A percentile compares a stretch with the other conserved stretches of the same genome.
phyloP scores from a whole-genome alignment of 64 coral and sea anemone species.

The Montipora efflorescens region DNA sequence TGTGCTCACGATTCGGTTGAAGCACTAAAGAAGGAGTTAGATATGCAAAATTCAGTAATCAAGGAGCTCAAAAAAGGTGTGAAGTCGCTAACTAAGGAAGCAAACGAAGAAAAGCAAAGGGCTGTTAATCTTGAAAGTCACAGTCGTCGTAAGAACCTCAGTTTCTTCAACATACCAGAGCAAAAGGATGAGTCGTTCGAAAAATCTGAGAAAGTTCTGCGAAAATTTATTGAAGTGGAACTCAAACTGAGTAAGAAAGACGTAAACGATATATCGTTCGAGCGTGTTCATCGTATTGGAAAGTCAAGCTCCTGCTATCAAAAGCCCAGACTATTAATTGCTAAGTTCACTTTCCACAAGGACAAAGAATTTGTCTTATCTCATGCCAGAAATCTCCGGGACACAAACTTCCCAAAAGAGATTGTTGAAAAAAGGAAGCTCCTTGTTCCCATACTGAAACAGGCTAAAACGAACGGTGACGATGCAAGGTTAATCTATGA shows the following conservation, averaged over 20 bases:
- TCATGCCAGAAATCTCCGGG: too few relatives aligned
- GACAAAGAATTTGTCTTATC: too few relatives aligned
- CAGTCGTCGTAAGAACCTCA: background rate
- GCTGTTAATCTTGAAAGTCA: background rate
- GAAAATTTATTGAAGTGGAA: background rate
- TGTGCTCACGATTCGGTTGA: constrained; percentile 10
- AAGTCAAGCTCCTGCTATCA: background rate
- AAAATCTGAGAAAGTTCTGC: background rate
- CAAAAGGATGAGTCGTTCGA: background rate
- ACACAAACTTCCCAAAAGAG: too few relatives aligned
- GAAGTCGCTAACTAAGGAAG: constrained; percentile 1
- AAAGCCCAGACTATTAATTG: background rate
- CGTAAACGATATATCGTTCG: background rate
- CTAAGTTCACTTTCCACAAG: background rate
- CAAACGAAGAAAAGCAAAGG: background rate
- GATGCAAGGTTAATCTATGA: too few relatives aligned
- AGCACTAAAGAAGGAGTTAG: constrained; percentile 6
- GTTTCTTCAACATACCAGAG: background rate
- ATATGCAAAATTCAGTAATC: background rate
- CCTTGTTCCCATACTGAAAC: too few relatives aligned
- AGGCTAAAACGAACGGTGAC: too few relatives aligned
- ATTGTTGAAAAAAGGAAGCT: too few relatives aligned
- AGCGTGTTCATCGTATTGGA: background rate
- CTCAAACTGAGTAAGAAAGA: constrained; percentile 3
- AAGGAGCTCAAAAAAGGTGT: background rate